These are phyloP conservation scores for Pimpla rufipes DNA, from an alignment of 2,888 invertebrate species.

Conservation along the genomic window DNA sequence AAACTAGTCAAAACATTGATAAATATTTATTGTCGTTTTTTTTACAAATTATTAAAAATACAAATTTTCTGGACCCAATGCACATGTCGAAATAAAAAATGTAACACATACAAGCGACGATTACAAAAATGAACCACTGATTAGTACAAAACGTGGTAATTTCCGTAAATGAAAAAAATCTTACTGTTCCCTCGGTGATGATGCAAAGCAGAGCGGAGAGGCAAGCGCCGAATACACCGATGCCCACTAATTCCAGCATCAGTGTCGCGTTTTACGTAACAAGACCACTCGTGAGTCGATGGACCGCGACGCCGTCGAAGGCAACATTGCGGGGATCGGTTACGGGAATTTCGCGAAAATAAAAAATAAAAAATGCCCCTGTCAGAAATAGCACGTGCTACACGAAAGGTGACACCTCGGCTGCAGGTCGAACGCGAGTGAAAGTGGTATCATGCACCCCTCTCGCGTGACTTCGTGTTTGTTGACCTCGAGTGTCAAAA, in stretches of 20 bases:
- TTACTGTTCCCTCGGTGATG: conserved; percentile 56
- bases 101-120: no score
- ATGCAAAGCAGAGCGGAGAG: conserved; percentile 59
- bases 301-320: background rate
- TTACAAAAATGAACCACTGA: no score
- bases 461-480: conserved; percentile 25
- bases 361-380: background rate
- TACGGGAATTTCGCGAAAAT: conserved; percentile 1
- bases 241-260: conserved; percentile 60
- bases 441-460: conserved; percentile 6
- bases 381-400: conserved; percentile 1
- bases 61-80: no score
- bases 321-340: background rate
- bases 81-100: no score
- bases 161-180: conserved; percentile 4
- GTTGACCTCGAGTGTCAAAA: conserved; percentile 8
- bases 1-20: no score
- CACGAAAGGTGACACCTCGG: conserved; percentile 40
- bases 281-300: background rate
- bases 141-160: background rate
- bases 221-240: conserved; percentile 60
- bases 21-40: no score
- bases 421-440: background rate
- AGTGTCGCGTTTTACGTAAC: conserved; percentile 48
- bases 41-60: no score